phyloP scores from a whole-genome alignment of 1,140 invertebrate genomes.

The Aphelenchoides besseyi region DNA sequence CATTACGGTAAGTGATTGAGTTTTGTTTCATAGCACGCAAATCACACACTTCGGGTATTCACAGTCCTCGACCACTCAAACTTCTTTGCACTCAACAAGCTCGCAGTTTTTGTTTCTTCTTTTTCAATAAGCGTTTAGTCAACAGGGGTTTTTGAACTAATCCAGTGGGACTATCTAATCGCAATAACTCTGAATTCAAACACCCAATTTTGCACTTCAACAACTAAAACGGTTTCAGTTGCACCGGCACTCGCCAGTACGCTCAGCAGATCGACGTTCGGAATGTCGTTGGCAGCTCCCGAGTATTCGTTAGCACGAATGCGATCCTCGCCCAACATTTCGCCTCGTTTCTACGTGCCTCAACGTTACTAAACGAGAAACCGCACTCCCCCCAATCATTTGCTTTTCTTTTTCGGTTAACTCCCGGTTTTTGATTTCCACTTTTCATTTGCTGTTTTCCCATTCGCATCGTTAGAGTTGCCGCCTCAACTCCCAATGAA shows the following conservation, averaged over 20 bases:
- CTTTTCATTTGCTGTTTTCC: constrained; percentile 22
- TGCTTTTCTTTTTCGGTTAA: constrained; percentile 16
- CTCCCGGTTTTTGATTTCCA: constrained; percentile 38
- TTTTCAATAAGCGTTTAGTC: background rate
- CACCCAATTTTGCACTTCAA: too few species aligned
- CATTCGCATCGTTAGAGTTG: too few species aligned
- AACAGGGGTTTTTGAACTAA: too few species aligned
- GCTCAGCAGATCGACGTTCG: constrained; percentile 6
- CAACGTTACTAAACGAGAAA: constrained; percentile 5
- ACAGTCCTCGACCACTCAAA: constrained; percentile 15
- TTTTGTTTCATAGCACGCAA: background rate
- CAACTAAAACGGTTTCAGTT: too few species aligned
- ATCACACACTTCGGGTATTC: background rate
- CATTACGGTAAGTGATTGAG: constrained; percentile 72
- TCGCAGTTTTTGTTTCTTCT: background rate
- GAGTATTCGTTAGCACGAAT: constrained; percentile 14
- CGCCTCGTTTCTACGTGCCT: constrained; percentile 1
- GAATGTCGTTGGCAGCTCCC: constrained; percentile 11
- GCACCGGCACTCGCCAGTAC: constrained; percentile 1
- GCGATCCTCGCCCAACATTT: constrained; percentile 10
- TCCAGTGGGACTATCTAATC: too few species aligned
- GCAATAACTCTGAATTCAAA: too few species aligned
- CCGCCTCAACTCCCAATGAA: too few species aligned
- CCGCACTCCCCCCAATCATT: constrained; percentile 25
- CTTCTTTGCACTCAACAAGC: background rate